phyloP scores from a whole-genome alignment of 2,888 invertebrate genomes.

The Dorcus hopei region DNA sequence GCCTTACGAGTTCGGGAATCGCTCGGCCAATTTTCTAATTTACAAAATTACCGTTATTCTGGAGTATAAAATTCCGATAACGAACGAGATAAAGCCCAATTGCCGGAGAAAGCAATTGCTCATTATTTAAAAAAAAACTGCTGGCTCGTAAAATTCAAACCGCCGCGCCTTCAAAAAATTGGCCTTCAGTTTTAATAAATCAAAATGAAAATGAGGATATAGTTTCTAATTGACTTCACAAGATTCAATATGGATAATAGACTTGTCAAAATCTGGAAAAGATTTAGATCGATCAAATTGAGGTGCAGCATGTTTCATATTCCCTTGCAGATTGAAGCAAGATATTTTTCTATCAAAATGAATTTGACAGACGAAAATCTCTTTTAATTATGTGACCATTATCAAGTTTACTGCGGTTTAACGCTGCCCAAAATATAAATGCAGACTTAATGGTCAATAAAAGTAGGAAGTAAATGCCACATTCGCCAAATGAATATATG shows the following conservation, averaged over 20 bases:
- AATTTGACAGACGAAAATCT: not conserved
- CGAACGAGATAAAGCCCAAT: slow-evolving; percentile 15
- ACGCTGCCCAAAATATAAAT: not conserved
- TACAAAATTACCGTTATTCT: slow-evolving; percentile 23
- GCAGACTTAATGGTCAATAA: not conserved
- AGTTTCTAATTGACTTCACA: too few relatives aligned
- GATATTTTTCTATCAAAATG: too few relatives aligned
- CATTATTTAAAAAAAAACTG: slow-evolving; percentile 24
- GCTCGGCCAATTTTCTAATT: slow-evolving; percentile 22
- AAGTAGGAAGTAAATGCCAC: slow-evolving; percentile 2
- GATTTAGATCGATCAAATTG: too few relatives aligned
- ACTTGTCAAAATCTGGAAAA: too few relatives aligned
- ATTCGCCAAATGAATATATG: not conserved
- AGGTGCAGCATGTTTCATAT: too few relatives aligned
- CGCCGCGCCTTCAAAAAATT: slow-evolving; percentile 3
- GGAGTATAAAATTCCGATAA: slow-evolving; percentile 12
- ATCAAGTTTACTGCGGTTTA: slow-evolving; percentile 1
- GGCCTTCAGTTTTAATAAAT: not conserved
- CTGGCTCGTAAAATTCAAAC: slow-evolving; percentile 21
- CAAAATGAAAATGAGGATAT: too few relatives aligned
- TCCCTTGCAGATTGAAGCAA: too few relatives aligned
- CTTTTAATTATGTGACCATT: slow-evolving; percentile 1
- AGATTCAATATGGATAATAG: too few relatives aligned
- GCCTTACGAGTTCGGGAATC: not conserved
- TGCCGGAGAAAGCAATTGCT: slow-evolving; percentile 20